Evolutionary conservation across 2,888 invertebrate species (phyloP).

Genomic region (Calameuta idolon): DNA sequence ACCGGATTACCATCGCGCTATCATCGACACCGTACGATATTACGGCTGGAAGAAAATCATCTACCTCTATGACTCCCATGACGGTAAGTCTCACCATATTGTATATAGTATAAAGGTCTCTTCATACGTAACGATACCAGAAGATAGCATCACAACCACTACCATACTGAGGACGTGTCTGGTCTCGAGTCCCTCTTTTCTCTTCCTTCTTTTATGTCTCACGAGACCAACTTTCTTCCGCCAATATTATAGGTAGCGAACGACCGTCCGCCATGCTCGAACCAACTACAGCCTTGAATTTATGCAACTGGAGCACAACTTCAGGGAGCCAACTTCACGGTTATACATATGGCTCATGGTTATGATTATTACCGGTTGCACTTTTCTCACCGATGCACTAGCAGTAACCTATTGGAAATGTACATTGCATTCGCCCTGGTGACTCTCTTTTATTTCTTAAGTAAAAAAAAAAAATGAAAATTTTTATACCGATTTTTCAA

Average conservation of each 20-base stretch:
- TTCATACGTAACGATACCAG: neutral
- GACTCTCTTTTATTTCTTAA: neutral
- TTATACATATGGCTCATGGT: conserved; percentile 1
- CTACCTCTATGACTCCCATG: conserved; percentile 91
- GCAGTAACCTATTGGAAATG: neutral
- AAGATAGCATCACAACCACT: neutral
- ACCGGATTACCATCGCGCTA: conserved; percentile 95
- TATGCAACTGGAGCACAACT: conserved; percentile 9
- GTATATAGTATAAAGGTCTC: neutral
- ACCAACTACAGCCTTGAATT: neutral
- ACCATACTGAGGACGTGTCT: conserved; percentile 1
- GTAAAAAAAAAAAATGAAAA: neutral
- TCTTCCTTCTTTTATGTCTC: conserved; percentile 40
- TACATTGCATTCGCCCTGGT: neutral
- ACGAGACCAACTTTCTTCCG: conserved; percentile 38
- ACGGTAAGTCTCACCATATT: conserved; percentile 75
- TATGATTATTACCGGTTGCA: conserved; percentile 7
- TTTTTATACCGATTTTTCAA: neutral
- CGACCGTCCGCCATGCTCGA: conserved; percentile 27
- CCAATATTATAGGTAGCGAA: conserved; percentile 38
- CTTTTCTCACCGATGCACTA: neutral
- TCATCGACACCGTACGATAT: conserved; percentile 92
- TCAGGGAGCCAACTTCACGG: conserved; percentile 6
- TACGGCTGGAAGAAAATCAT: conserved; percentile 93
- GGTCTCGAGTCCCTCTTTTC: conserved; percentile 2